Conservation (phyloP, 2,113 vertebrate species). For the Ptychochromis oligacanthus region DNA sequence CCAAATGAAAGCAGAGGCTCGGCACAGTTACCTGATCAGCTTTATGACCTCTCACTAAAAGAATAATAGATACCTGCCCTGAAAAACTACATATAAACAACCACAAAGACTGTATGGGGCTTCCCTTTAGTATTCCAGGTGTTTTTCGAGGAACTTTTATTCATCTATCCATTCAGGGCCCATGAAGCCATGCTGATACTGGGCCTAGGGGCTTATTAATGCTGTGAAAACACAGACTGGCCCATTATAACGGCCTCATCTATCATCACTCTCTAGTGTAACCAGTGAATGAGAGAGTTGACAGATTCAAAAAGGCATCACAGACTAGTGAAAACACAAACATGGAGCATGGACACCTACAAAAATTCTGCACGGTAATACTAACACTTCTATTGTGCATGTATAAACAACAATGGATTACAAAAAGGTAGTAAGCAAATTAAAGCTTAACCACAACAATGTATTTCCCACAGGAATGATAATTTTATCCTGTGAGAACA, state of each 20-base stretch:
- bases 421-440: not conserved
- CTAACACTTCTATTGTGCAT: not conserved
- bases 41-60: not conserved
- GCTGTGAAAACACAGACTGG: constrained; percentile 45
- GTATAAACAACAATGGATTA: not conserved
- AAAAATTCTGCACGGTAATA: not conserved
- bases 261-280: constrained; percentile 39
- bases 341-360: not conserved
- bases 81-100: constrained; percentile 24
- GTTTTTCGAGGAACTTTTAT: constrained; percentile 15
- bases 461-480: not conserved
- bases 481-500: constrained; percentile 27
- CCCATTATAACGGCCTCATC: constrained; percentile 38
- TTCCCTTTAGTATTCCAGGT: constrained; percentile 33
- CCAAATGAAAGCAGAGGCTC: constrained; percentile 10
- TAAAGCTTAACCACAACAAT: constrained; percentile 1
- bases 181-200: not conserved
- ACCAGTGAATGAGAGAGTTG: constrained; percentile 18
- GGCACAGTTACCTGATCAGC: not conserved
- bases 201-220: constrained; percentile 11
- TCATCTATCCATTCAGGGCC: not conserved
- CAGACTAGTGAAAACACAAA: constrained; percentile 20
- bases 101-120: not conserved
- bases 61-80: not conserved
- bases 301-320: not conserved